Conservation (phyloP, 2,888 invertebrate species). For the Aphidoletes aphidimyza region DNA sequence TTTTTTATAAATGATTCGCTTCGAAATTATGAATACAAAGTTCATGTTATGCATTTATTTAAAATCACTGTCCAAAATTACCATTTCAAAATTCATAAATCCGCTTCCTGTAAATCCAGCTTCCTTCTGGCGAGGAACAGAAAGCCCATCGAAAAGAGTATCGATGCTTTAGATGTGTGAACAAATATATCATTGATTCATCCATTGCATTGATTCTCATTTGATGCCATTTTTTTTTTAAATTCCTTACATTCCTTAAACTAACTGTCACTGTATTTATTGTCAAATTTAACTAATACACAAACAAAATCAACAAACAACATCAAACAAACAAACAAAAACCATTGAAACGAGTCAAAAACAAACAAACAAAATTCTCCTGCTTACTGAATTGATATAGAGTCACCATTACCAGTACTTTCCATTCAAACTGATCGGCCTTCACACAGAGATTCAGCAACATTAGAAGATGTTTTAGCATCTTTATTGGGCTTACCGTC, state of each 20-base stretch:
- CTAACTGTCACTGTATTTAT: too few species aligned
- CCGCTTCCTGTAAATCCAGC: not conserved
- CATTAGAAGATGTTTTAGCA: constrained; percentile 93
- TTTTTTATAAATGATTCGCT: not conserved
- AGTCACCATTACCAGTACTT: constrained; percentile 57
- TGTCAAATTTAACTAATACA: not conserved
- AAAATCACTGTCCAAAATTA: not conserved
- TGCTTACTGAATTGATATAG: constrained; percentile 53
- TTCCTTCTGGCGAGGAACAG: not conserved
- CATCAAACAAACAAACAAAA: not conserved
- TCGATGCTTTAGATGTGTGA: too few species aligned
- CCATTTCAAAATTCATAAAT: not conserved
- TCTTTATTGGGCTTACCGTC: constrained; percentile 88
- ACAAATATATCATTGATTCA: too few species aligned
- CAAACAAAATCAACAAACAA: constrained; percentile 29
- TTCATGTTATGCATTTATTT: not conserved
- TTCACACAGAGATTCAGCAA: constrained; percentile 80
- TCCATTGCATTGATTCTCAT: too few species aligned
- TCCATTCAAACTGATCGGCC: constrained; percentile 68
- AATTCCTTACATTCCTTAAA: not conserved
- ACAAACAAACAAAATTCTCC: constrained; percentile 26
- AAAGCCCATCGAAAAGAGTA: not conserved
- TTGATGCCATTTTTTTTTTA: not conserved
- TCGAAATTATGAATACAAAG: too few species aligned
- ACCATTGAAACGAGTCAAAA: too few species aligned